Conservation (phyloP, 2,113 vertebrate genomes). For the Laticauda colubrina region DNA sequence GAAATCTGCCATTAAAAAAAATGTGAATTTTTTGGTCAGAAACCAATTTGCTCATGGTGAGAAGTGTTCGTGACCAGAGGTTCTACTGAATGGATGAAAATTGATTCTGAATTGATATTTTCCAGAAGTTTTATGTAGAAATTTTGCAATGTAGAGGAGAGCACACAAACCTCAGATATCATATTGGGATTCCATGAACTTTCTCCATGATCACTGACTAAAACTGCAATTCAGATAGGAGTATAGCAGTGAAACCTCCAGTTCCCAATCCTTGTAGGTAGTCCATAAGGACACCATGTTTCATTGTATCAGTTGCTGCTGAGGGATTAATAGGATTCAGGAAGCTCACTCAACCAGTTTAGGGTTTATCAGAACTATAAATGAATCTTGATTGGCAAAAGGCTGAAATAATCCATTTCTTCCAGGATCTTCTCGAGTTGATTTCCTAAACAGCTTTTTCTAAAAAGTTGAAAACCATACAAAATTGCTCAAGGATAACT, state of each 20-base stretch:
- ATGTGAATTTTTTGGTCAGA: too few species aligned
- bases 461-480: not conserved
- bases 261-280: not conserved
- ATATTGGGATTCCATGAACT: not conserved
- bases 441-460: not conserved
- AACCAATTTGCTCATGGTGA: too few species aligned
- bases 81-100: not conserved
- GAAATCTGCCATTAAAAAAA: too few species aligned
- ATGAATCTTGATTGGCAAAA: not conserved
- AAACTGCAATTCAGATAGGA: not conserved
- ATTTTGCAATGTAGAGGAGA: not conserved
- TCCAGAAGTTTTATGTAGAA: not conserved
- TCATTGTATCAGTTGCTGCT: not conserved
- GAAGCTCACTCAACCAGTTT: not conserved
- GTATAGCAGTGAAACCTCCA: not conserved
- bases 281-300: not conserved
- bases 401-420: not conserved
- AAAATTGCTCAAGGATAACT: not conserved
- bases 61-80: too few species aligned
- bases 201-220: not conserved
- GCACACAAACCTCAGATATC: not conserved
- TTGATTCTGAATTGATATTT: not conserved
- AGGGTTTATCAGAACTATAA: not conserved
- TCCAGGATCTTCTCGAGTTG: not conserved
- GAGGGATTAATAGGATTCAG: not conserved